Base-by-base conservation (phyloP, 2,888 invertebrate species). In the Sycophila texana region DNA sequence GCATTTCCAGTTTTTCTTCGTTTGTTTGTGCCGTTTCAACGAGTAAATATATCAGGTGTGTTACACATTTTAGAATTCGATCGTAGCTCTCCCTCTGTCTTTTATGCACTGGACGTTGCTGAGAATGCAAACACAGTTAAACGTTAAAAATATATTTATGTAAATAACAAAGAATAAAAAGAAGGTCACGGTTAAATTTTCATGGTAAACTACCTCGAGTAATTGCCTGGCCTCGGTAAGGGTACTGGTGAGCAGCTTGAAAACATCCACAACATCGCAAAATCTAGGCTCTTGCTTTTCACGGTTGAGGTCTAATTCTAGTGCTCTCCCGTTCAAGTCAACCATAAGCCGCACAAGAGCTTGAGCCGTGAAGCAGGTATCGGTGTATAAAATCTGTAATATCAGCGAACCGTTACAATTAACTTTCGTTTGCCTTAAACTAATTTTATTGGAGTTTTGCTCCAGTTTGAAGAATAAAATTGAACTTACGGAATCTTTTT, bases 301-400 rank as follows among this genome's bases (percentile, higher is more conserved):
- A 84, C 86, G 84, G 83, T 89, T 90, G 84, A 91, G 91, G 84
- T 89, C 89, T 83, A 91, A 90, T 84, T 92, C 92, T 79, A 92
- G 90, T 22, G 92, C 92, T 83, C 94, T 94, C 81, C 92, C 92
- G 85, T 93, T 93, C 85, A 94, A 92, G 90, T 95, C 95, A 84
- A 97, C 92, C 94, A 96, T 95, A 81, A 97, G 93, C 84, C 96
- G 93, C 81, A 97, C 95, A 73, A 98, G 92, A 26, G 97, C 96
- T 91, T 96, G 95, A 79, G 96, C 96, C 74, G 96, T 94, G 91
- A 96, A 97, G 89, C 96, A 95, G 65, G 97, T 96, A 91, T 97
- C 97, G 80, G 94, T 93, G 89, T 92, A 93, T 51, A 93, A 90
- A 73, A 93, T 91, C 91, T 91, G 83, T 1, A 74, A 74, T 18